Base-by-base conservation (phyloP, 2,113 vertebrate species). In the Mungos mungo region DNA sequence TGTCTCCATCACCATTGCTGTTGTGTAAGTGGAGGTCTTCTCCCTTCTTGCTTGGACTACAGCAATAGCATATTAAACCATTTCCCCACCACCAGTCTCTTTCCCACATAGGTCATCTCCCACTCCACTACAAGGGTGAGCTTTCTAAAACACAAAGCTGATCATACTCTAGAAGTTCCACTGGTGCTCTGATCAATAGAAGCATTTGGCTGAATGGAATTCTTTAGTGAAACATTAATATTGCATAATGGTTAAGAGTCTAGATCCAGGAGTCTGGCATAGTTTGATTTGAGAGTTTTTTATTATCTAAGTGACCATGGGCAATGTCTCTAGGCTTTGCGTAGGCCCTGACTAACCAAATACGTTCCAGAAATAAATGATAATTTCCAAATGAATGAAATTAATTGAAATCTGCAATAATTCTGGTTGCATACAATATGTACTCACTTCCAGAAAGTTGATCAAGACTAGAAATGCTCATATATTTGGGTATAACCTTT, bases 401-500 rank as follows among this genome's bases (percentile, higher is more conserved):
- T 16, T 23, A 93, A 35, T 4, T 71, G 35, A 85, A 81, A 92
- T 29, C 47, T 45, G 38, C 35, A 54, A 76, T 57, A 35, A 25
- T 72, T 86, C 83, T 89, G 38, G 69, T 63, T 54, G 31, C 38
- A 33, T n/a, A 80, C 11, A 60, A 7, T 8, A 18, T 25, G 23
- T 45, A 15, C 14, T 77, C 50, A 63, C 12, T 93, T 95, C 29
- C 23, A n/a, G 90, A 93, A 57, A 14, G 25, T 4, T 89, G 47
- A 41, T 81, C 29, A 84, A 90, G 41, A 82, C 95, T 79, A 98
- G 63, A 97, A 98, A 90, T 21, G 29, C 38, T 97, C 91, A 85
- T 84, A 16, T 72, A 79, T 95, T 97, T 93, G 21, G 0, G 93
- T 94, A 21, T 90, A 97, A 96, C 90, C 97, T 97, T 98, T 98